Evolutionary conservation across 2,113 vertebrate genomes (phyloP), one percentile per base, ranked within the genome.

Genomic region (Promerops cafer): DNA sequence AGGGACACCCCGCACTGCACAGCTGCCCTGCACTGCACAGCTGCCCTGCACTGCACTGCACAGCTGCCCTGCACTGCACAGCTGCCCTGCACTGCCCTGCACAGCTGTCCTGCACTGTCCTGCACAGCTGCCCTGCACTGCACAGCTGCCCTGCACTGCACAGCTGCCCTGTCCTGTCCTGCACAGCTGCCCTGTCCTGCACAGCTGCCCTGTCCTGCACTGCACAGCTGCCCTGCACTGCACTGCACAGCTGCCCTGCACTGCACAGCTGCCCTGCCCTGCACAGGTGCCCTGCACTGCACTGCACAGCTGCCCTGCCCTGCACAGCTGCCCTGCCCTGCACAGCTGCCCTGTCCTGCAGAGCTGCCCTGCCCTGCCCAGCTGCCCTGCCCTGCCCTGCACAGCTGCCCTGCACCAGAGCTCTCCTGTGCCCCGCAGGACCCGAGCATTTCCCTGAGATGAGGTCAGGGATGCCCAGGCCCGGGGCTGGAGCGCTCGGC

Each of bases 401-500:
- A 9, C 88, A 2, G 57, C 27, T 52, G 66, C 49, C 68, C 53
- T 49, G 47, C 31, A 7, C 50, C 54, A 21, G 3, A 65, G 26
- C 82, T 24, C 70, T 31, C 65, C 85, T 45, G 13, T 1, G 4
- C 37, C 19, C 13, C 0, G 3, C 57, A 12, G 52, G 7, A 7
- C 26, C 3, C 5, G 5, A 69, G 60, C 1, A 0, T 13, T 60
- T 30, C 79, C 63, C 68, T 1, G 3, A 2, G 21, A 5, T 3
- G 4, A 27, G 22, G 21, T 13, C 10, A 13, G 52, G 0, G 54
- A n/a, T 56, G 8, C 54, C 31, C 54, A 14, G n/a, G 27, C 33
- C 40, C 42, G 0, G 3, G 83, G 35, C 52, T 0, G 7, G 50
- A 52, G 23, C 0, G 5, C 66, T 35, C 2, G 0, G 53, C 53